Base-by-base conservation (phyloP, 2,113 vertebrate species). In the Poecilia latipinna region DNA sequence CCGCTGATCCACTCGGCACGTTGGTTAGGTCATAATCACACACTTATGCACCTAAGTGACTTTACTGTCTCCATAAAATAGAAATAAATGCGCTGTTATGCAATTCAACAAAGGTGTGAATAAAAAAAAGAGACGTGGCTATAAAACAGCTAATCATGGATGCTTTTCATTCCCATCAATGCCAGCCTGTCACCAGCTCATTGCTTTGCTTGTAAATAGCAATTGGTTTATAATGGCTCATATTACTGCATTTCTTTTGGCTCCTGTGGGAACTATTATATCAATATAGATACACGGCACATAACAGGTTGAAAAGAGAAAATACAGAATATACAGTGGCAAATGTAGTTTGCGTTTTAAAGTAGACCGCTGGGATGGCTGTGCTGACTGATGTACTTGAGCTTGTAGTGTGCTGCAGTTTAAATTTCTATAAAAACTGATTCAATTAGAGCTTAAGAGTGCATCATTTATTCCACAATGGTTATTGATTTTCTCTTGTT, bases 51-150 rank as follows among this genome's bases (percentile, higher is more conserved):
- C 84, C 65, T 68, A 88, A 78, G 77, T 64, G 80, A 78, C 77
- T 85, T 89, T 72, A 87, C 71, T 82, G 77, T 86, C 77, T 75
- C 70, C 70, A 89, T 91, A 89, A 91, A 91, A 82, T 66, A 57
- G 70, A 88, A 86, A 77, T 77, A 82, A 85, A 81, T 60, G 68
- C 48, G 48, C 61, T 61, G 67, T 64, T 76, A 70, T 82, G 72
- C 71, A 82, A 61, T 90, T 85, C 70, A 80, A 82, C 39, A 82
- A 82, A 67, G 61, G 32, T 86, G 70, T 78, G 64, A 31, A 70
- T 61, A 68, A 83, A 82, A 33, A 51, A 74, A 80, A 83, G 78
- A 54, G 72, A 66, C 26, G 6, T 44, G 39, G 71, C 63, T 78
- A 33, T 84, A 74, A 78, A 86, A 75, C 35, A 44, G 62, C 17